Conservation (phyloP, 2,797 vertebrate species). For the Natrix natrix region DNA sequence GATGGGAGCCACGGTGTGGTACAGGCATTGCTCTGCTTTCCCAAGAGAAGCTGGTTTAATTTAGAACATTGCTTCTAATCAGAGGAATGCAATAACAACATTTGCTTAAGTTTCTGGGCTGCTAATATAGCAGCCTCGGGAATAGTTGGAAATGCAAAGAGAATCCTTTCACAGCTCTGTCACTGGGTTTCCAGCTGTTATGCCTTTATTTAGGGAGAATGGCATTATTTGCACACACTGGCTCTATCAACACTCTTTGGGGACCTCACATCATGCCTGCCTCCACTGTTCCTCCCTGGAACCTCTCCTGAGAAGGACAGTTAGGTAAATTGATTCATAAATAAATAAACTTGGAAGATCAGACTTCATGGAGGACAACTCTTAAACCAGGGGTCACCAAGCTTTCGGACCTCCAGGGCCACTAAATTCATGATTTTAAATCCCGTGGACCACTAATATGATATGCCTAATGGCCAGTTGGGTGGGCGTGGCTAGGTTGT, state of each 20-base stretch:
- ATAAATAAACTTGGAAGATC: background rate
- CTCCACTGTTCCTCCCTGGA: background rate
- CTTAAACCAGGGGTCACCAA: background rate
- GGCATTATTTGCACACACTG: background rate
- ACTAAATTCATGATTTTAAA: no score
- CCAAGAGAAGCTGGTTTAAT: slow-evolving; percentile 45
- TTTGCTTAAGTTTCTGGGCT: slow-evolving; percentile 33
- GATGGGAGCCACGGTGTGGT: background rate
- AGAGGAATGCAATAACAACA: slow-evolving; percentile 30
- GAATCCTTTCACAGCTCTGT: slow-evolving; percentile 1
- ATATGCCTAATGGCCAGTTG: no score
- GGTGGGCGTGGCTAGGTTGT: no score
- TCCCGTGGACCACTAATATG: no score
- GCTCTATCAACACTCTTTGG: background rate
- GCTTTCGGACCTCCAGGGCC: no score
- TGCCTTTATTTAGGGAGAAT: background rate
- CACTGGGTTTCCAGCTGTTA: background rate
- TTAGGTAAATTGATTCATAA: background rate
- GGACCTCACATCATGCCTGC: background rate
- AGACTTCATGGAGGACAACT: background rate
- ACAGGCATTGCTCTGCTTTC: background rate
- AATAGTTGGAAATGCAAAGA: slow-evolving; percentile 5
- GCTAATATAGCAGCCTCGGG: slow-evolving; percentile 25
- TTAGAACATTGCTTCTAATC: slow-evolving; percentile 30
- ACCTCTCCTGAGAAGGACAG: background rate